Evolutionary conservation across 2,888 invertebrate species (phyloP).

Genomic region (Cephus pulcher): DNA sequence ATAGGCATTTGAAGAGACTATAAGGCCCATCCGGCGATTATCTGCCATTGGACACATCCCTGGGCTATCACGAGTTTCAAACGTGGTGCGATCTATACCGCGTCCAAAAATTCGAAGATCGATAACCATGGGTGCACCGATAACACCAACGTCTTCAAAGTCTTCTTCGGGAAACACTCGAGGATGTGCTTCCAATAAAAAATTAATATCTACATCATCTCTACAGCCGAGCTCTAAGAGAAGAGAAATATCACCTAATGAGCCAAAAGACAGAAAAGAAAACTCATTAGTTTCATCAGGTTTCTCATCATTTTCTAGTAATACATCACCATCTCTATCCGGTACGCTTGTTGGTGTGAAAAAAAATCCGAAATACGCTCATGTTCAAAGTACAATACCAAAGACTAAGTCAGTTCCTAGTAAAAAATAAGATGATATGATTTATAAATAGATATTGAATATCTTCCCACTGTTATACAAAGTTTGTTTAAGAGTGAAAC

Average conservation of each 20-base stretch:
- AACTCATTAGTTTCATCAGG: not conserved
- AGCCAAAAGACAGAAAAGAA: not conserved
- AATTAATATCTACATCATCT: not conserved
- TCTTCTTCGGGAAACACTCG: not conserved
- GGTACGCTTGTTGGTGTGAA: not conserved
- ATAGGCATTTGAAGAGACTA: constrained; percentile 24
- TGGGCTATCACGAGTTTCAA: constrained; percentile 19
- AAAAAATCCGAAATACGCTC: not conserved
- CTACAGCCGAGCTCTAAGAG: not conserved
- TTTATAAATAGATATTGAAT: not conserved
- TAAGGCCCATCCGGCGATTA: constrained; percentile 33
- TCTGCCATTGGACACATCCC: constrained; percentile 27
- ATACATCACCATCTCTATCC: not conserved
- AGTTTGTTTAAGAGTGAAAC: not conserved
- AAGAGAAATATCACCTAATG: not conserved
- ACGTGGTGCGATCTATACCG: constrained; percentile 15
- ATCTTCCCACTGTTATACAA: not conserved
- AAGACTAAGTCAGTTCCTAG: not conserved
- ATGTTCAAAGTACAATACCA: not conserved
- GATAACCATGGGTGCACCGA: not conserved
- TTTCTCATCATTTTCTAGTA: not conserved
- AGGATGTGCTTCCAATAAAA: not conserved
- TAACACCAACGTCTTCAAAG: not conserved
- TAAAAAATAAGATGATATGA: not conserved
- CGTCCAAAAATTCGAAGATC: not conserved